These are phyloP conservation scores for Lasioglossum calceatum DNA, from an alignment of 2,888 invertebrate species.

Conservation along the genomic window DNA sequence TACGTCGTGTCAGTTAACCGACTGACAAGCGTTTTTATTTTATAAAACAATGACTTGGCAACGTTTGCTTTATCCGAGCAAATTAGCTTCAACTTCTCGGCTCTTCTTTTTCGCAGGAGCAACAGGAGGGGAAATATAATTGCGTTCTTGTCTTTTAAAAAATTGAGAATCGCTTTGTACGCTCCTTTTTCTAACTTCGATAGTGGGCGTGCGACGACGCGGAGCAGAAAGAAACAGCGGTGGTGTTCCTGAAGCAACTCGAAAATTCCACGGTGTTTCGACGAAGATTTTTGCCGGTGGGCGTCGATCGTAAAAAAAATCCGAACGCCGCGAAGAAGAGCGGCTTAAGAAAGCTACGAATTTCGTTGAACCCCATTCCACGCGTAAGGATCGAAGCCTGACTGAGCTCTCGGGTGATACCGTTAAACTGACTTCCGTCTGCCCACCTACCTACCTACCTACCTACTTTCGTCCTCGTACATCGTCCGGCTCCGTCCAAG, in stretches of 20 bases:
- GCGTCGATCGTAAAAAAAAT: constrained; percentile 49
- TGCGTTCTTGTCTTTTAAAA: too few species aligned
- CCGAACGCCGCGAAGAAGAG: constrained; percentile 23
- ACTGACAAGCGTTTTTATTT: constrained; percentile 10
- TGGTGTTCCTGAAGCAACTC: constrained; percentile 24
- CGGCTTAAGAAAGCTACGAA: constrained; percentile 51
- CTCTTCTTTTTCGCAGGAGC: background rate
- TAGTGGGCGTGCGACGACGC: constrained; percentile 53
- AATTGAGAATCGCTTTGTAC: background rate
- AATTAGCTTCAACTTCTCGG: background rate
- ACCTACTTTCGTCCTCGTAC: constrained; percentile 78
- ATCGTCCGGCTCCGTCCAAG: constrained; percentile 66
- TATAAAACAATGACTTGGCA: background rate
- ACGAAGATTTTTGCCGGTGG: constrained; percentile 42
- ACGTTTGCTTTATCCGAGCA: constrained; percentile 7
- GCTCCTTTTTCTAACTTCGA: constrained; percentile 17
- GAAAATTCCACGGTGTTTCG: constrained; percentile 55
- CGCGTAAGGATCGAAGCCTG: constrained; percentile 69
- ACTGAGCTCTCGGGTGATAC: constrained; percentile 76
- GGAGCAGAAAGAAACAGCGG: constrained; percentile 1
- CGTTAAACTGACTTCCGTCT: constrained; percentile 83
- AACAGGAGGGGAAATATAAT: background rate
- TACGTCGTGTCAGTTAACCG: background rate
- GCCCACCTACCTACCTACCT: constrained; percentile 81
- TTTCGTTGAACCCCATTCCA: constrained; percentile 68